Evolutionary conservation across 2,797 vertebrate species (phyloP).

Genomic region (Mormyrus proboscirostris): DNA sequence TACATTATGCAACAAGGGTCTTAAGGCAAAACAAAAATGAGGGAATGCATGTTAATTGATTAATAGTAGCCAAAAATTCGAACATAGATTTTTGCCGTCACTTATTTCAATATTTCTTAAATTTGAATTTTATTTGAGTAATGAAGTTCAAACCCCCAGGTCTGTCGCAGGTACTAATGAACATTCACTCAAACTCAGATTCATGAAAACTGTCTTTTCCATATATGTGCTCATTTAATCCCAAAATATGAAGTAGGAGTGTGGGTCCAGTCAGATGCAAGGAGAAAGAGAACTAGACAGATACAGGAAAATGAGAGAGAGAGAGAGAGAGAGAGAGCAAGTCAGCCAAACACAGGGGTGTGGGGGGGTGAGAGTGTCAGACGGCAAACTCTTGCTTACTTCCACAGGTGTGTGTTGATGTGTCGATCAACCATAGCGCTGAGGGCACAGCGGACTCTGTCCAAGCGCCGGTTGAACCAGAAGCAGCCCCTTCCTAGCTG

Average conservation of each 20-base stretch:
- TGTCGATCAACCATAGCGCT: slow-evolving; percentile 95
- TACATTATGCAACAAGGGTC: too few species aligned
- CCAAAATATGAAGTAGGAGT: not conserved
- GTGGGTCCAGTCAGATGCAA: not conserved
- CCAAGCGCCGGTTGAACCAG: slow-evolving; percentile 91
- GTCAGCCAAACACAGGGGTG: not conserved
- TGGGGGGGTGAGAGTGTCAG: not conserved
- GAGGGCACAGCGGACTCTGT: slow-evolving; percentile 83
- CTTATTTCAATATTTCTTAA: not conserved
- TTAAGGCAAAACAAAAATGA: not conserved
- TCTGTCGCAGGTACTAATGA: not conserved
- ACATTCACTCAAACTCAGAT: not conserved
- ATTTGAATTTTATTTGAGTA: not conserved
- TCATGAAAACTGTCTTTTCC: not conserved
- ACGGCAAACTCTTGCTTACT: slow-evolving; percentile 64
- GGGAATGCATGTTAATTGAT: not conserved
- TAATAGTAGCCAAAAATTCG: not conserved
- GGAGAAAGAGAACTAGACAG: not conserved
- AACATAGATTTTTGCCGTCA: not conserved
- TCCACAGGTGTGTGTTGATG: slow-evolving; percentile 95
- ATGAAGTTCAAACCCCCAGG: not conserved
- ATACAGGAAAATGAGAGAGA: too few species aligned
- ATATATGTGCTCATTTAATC: not conserved
- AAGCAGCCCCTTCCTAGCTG: slow-evolving; percentile 90
- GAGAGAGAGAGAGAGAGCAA: not conserved